Conservation (phyloP, 1,140 invertebrate species). For the Formica selysi region DNA sequence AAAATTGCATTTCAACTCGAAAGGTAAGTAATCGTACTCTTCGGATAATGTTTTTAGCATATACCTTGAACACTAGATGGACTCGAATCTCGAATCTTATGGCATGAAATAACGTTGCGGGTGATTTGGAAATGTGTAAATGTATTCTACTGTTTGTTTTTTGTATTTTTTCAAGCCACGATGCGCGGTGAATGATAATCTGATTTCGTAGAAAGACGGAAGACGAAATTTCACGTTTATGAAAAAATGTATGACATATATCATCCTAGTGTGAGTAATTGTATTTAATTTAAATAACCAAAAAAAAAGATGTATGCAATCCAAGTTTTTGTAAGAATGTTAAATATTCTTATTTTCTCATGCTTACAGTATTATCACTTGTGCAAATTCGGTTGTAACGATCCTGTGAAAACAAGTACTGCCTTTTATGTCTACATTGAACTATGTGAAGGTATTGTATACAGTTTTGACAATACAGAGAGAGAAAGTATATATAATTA, state of each 20-base stretch:
- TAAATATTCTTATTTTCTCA: constrained; percentile 36
- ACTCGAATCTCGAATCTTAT: neutral
- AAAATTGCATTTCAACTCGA: neutral
- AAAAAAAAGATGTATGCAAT: neutral
- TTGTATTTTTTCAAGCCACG: no score
- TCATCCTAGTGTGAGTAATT: constrained; percentile 82
- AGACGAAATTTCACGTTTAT: neutral
- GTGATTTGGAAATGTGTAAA: neutral
- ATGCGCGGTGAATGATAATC: neutral
- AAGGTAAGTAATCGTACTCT: neutral
- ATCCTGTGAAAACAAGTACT: constrained; percentile 82
- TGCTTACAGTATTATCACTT: constrained; percentile 84
- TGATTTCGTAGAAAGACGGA: neutral
- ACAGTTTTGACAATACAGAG: neutral
- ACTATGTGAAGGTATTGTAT: constrained; percentile 83
- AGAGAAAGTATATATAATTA: neutral
- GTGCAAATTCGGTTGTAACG: constrained; percentile 83
- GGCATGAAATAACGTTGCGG: no score
- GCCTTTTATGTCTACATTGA: constrained; percentile 85
- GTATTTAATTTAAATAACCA: constrained; percentile 24
- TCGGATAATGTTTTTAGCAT: neutral
- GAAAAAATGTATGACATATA: constrained; percentile 80
- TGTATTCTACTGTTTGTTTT: neutral
- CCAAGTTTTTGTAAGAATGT: neutral
- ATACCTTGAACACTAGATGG: neutral